Conservation (phyloP, 2,797 vertebrate genomes). For the Phalloptychus januarius region DNA sequence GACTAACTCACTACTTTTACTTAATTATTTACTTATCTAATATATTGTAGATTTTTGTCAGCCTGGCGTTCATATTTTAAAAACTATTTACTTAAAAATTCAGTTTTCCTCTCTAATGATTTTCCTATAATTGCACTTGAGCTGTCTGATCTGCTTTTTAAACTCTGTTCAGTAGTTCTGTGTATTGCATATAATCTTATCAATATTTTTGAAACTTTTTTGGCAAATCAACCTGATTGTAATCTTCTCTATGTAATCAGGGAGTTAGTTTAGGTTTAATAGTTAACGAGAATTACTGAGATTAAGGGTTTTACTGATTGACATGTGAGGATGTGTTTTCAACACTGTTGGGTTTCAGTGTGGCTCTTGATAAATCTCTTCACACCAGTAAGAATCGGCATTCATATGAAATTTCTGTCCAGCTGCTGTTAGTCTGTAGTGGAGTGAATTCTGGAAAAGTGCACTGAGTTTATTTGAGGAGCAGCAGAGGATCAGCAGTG, state of each 20-base stretch:
- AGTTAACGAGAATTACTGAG: conserved; percentile 30
- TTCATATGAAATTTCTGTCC: conserved; percentile 35
- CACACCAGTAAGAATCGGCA: conserved; percentile 26
- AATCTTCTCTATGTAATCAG: conserved; percentile 26
- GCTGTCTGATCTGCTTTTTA: neutral
- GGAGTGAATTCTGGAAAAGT: conserved; percentile 58
- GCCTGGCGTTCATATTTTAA: neutral
- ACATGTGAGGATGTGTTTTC: conserved; percentile 33
- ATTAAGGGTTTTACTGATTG: conserved; percentile 18
- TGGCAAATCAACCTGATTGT: conserved; percentile 25
- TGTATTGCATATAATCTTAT: neutral
- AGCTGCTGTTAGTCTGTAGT: conserved; percentile 38
- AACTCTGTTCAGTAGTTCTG: conserved; percentile 4
- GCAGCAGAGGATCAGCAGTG: conserved; percentile 66
- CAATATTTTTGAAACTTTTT: neutral
- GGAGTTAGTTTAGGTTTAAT: conserved; percentile 20
- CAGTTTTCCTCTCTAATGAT: conserved; percentile 3
- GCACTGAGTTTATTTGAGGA: conserved; percentile 61
- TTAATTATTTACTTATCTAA: neutral
- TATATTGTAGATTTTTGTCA: neutral
- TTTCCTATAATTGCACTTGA: neutral
- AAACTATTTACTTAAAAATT: conserved; percentile 14
- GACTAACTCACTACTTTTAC: neutral
- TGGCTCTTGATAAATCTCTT: conserved; percentile 16
- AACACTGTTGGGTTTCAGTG: conserved; percentile 12